Evolutionary conservation across 2,113 vertebrate genomes (phyloP).

Genomic region (Cyphomyrus discorhynchus): DNA sequence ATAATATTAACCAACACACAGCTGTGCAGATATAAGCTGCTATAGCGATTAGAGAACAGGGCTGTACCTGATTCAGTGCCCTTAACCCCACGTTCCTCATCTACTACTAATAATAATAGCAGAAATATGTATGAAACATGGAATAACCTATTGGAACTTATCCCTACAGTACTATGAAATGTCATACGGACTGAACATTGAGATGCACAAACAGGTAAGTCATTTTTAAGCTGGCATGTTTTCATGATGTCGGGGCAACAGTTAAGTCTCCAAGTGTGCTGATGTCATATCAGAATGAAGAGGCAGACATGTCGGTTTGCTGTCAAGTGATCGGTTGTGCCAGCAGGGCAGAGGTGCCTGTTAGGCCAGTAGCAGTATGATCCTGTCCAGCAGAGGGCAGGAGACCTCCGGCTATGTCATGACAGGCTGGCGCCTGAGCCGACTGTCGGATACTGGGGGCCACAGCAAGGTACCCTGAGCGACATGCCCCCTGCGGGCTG

Average conservation of each 20-base stretch:
- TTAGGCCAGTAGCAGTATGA: background rate
- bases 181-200: slow-evolving; percentile 92
- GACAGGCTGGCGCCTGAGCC: background rate
- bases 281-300: background rate
- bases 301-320: background rate
- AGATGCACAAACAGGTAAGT: slow-evolving; percentile 91
- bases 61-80: background rate
- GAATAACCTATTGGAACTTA: background rate
- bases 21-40: background rate
- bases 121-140: background rate
- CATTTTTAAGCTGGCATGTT: background rate
- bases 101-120: background rate
- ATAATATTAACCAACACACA: background rate
- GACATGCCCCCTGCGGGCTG: background rate
- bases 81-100: background rate
- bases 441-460: background rate
- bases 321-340: background rate
- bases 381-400: background rate
- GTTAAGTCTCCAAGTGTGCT: background rate
- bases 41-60: background rate
- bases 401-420: background rate
- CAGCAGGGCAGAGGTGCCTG: background rate
- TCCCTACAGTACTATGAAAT: slow-evolving; percentile 74
- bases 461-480: background rate
- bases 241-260: background rate